Percentiles rank a stretch among this genome's conserved stretches.
phyloP scores from a whole-genome alignment of 2,888 invertebrate species.

The Polyommatus icarus region DNA sequence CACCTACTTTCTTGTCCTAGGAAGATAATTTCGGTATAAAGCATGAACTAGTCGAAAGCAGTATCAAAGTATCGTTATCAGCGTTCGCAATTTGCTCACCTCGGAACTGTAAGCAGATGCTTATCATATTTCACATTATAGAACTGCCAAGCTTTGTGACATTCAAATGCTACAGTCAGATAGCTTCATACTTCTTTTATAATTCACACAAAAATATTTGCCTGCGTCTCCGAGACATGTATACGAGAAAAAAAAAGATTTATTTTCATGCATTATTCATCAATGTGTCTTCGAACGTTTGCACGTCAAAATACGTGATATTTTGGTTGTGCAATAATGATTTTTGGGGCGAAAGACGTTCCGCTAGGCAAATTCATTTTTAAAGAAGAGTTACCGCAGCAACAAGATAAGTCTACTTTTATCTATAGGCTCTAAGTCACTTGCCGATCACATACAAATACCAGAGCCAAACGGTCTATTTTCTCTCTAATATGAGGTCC shows the following conservation, averaged over 20 bases:
- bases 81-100: not conserved
- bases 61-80: conserved; percentile 29
- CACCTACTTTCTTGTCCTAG: not conserved
- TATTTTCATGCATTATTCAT: conserved; percentile 78
- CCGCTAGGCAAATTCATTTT: conserved; percentile 38
- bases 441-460: not conserved
- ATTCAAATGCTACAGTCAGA: conserved; percentile 34
- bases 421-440: not conserved
- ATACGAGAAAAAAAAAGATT: conserved; percentile 63
- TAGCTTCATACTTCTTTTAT: conserved; percentile 45
- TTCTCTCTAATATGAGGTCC: not conserved
- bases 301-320: conserved; percentile 65
- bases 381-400: not conserved
- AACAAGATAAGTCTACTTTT: not conserved
- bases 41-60: not conserved
- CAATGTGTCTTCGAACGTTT: conserved; percentile 69
- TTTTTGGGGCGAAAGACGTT: conserved; percentile 60
- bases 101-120: conserved; percentile 28
- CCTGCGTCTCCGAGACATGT: conserved; percentile 61
- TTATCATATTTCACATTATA: conserved; percentile 31
- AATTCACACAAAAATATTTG: conserved; percentile 56
- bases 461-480: not conserved
- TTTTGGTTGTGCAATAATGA: conserved; percentile 70
- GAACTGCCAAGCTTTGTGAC: conserved; percentile 32
- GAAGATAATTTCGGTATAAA: not conserved